Base-by-base conservation (phyloP, 2,797 vertebrate genomes). In the Spheniscus humboldti region DNA sequence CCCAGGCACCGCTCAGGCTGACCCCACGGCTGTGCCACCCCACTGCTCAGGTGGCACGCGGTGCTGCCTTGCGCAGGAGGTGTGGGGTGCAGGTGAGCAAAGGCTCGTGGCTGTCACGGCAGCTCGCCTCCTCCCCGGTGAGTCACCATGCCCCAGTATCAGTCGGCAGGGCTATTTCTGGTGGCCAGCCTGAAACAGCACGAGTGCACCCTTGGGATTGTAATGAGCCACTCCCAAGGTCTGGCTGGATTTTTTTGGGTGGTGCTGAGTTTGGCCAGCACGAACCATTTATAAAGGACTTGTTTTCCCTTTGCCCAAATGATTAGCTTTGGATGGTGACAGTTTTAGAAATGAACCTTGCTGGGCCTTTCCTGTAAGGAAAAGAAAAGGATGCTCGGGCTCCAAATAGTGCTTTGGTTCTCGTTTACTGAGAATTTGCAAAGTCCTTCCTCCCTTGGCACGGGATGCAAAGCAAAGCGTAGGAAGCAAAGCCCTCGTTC, bases 81-180 rank as follows among this genome's bases (percentile, higher is more conserved):
- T 20, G 31, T 22, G 41, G 19, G 73, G 24, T 10, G n/a, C 77
- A 55, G 84, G 67, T 69, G 55, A 94, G 94, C 53, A 45, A 31
- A 83, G 71, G 85, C 94, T 73, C 4, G 3, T 45, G 69, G 79
- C 76, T 76, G 90, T 57, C 2, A 3, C 2, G 4, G 72, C 92
- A 43, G 57, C 57, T 91, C 4, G 0, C 25, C 94, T 92, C 80
- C 90, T 87, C 92, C 88, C 90, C 8, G 2, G 47, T 96, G 93
- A 97, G 88, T 97, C 96, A 97, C 81, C 0, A 0, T 28, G 78
- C 57, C 93, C 93, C 91, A 93, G 93, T 85, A 97, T 92, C 93
- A 72, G 86, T 48, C 45, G 3, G n/a, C 20, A 18, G 47, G 43
- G 80, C 71, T 87, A 35, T 56, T 84, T 59, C 88, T 94, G 88